These are phyloP conservation scores for Gopherus evgoodei DNA, from an alignment of 2,113 vertebrate genomes.

Conservation along the genomic window DNA sequence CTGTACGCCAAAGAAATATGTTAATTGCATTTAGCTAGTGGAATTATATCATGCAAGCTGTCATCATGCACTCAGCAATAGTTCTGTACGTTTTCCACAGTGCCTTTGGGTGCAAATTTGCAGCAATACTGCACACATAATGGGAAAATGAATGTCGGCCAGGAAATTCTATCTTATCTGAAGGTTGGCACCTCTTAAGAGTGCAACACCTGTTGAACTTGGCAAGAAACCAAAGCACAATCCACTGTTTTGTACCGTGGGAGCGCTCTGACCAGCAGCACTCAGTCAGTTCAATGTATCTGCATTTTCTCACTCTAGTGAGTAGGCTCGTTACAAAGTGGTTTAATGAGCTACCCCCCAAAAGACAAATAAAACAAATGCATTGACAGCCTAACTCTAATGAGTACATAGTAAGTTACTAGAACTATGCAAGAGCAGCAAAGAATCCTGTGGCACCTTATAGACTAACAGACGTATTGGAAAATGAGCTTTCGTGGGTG, in stretches of 20 bases:
- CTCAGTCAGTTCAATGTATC: background rate
- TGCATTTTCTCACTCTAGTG: background rate
- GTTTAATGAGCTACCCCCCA: background rate
- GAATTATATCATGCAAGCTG: background rate
- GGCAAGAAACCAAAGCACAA: slow-evolving; percentile 30
- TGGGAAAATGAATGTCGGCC: background rate
- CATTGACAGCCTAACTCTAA: background rate
- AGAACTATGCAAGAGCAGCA: background rate
- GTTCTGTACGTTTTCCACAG: background rate
- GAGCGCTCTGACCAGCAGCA: background rate
- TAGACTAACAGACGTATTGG: too few relatives aligned
- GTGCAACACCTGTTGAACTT: slow-evolving; percentile 33
- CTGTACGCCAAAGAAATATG: background rate
- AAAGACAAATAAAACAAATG: background rate
- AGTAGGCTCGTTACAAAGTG: background rate
- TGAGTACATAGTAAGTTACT: background rate
- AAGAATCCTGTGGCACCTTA: too few relatives aligned
- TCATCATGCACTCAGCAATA: slow-evolving; percentile 13
- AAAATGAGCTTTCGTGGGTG: too few relatives aligned
- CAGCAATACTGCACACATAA: background rate
- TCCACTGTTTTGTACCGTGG: background rate
- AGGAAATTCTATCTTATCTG: slow-evolving; percentile 30
- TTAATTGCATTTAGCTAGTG: background rate
- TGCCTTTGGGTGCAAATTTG: slow-evolving; percentile 27
- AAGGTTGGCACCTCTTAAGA: slow-evolving; percentile 35